Evolutionary conservation across 1,140 invertebrate species (phyloP).

Genomic region (Diorhabda carinulata): DNA sequence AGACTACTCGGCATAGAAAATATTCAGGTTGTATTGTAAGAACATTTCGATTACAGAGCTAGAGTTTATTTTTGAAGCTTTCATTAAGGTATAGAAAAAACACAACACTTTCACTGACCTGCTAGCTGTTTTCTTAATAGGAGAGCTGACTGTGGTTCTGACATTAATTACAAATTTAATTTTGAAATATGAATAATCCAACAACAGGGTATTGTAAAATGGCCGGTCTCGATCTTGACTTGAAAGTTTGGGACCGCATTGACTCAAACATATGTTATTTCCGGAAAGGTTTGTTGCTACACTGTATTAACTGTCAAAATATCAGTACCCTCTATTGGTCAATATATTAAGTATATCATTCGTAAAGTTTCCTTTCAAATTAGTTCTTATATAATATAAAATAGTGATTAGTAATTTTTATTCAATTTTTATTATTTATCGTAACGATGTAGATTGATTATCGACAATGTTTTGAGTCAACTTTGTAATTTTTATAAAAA

Average conservation of each 20-base stretch:
- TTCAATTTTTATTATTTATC: no score
- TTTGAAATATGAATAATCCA: constrained; percentile 53
- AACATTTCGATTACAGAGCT: constrained; percentile 22
- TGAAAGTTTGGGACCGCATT: constrained; percentile 40
- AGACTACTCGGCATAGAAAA: constrained; percentile 20
- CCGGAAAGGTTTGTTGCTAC: constrained; percentile 38
- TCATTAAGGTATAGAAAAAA: not conserved
- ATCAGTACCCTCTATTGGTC: constrained; percentile 13
- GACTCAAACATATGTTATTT: constrained; percentile 48
- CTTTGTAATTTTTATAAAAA: no score
- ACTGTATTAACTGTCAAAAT: constrained; percentile 25
- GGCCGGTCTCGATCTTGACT: constrained; percentile 51
- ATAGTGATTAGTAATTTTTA: no score
- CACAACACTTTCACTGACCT: constrained; percentile 59
- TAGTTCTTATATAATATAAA: no score
- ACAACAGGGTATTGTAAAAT: constrained; percentile 59
- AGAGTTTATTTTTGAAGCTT: constrained; percentile 4
- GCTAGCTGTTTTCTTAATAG: constrained; percentile 92
- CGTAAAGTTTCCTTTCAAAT: no score
- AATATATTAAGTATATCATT: no score
- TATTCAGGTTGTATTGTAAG: constrained; percentile 20
- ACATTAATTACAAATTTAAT: constrained; percentile 77
- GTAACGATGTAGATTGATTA: no score
- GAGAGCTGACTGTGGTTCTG: constrained; percentile 91
- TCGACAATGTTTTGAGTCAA: no score